Evolutionary conservation across 2,888 invertebrate species (phyloP).

Genomic region (Campoletis raptor): DNA sequence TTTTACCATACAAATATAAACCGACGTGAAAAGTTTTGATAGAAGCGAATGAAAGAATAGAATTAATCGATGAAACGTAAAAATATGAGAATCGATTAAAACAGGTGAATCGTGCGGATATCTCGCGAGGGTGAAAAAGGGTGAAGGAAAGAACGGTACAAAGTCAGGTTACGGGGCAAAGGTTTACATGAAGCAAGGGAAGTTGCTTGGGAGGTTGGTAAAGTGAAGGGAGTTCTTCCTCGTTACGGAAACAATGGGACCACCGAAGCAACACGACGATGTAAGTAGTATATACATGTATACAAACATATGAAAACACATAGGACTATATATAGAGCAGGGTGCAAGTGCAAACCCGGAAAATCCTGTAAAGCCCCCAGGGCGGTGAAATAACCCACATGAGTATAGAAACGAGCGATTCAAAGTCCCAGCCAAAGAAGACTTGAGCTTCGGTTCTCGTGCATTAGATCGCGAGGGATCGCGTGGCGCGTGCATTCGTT

Average conservation of each 20-base stretch:
- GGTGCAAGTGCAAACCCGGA: slow-evolving; percentile 39
- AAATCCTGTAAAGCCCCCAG: slow-evolving; percentile 48
- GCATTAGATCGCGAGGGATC: slow-evolving; percentile 66
- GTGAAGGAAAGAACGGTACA: slow-evolving; percentile 30
- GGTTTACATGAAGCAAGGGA: slow-evolving; percentile 65
- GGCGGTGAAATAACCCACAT: slow-evolving; percentile 38
- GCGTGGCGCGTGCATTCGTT: slow-evolving; percentile 61
- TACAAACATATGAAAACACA: background rate
- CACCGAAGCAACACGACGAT: slow-evolving; percentile 76
- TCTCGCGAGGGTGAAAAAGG: slow-evolving; percentile 21
- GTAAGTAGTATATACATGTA: slow-evolving; percentile 74
- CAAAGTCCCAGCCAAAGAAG: slow-evolving; percentile 4
- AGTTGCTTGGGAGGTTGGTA: slow-evolving; percentile 68
- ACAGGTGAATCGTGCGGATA: slow-evolving; percentile 27
- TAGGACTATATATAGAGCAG: slow-evolving; percentile 2
- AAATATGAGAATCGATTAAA: background rate
- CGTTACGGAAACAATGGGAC: slow-evolving; percentile 79
- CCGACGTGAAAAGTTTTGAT: background rate
- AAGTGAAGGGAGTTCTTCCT: slow-evolving; percentile 74
- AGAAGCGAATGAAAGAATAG: background rate
- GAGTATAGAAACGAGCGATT: background rate
- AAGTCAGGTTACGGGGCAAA: slow-evolving; percentile 31
- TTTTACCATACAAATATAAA: background rate
- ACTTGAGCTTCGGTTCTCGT: slow-evolving; percentile 50
- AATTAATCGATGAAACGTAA: background rate